Base-by-base conservation (phyloP, 2,797 vertebrate species). In the Argentina silus region DNA sequence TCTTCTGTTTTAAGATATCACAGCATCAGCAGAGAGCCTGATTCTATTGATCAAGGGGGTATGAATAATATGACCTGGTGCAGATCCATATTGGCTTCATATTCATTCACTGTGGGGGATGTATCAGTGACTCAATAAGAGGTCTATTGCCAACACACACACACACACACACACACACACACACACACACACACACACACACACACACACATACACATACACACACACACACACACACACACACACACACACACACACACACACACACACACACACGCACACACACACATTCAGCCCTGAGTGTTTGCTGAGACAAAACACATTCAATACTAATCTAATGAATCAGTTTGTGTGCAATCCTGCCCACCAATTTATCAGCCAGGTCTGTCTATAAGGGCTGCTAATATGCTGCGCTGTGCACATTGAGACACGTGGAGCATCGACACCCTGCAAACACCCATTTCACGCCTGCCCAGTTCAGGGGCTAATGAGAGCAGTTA, bases 241-340 rank as follows among this genome's bases (percentile, higher is more conserved):
- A 14, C 12, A 12, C 21, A 50, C 15, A 36, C 4, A 4, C 4
- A 4, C 27, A 1, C 4, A 4, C 27, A 36, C 27, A 36, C 27
- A 53, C 10, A 42, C 9, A 17, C 50, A 9, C 27, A 19, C 36
- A 7, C 27, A 43, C 50, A 9, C 50, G 70, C 51, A 76, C 47
- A 62, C 14, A 65, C 27, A 36, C 27, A 36, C 27, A 36, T 36
- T 36, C 27, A 36, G 27, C 27, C 27, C 27, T 36, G 27, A 36
- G 27, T 36, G 27, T 62, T 21, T 70, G 77, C 71, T 45, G 10
- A 67, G 70, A 9, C 68, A 80, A 84, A 79, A 77, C 60, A 75
- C 84, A 81, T 81, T 80, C 86, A 84, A 89, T 88, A 85, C 83
- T 78, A 83, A 92, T 92, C 88, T 86, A 88, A 91, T 91, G 78